phyloP scores from a whole-genome alignment of 1,140 invertebrate genomes.

The Hycleus phaleratus region DNA sequence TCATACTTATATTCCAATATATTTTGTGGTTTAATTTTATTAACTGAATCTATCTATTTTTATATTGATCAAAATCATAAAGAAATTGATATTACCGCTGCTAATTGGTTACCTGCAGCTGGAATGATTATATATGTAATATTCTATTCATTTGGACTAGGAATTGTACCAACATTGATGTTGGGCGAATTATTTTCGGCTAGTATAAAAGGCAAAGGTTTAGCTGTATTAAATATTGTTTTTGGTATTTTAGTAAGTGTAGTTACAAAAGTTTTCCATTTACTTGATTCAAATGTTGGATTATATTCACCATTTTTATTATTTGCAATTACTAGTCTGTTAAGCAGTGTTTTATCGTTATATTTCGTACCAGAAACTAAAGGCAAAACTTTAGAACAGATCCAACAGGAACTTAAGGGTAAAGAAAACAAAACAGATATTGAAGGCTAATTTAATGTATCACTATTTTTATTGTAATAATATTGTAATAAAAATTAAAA shows the following conservation, averaged over 20 bases:
- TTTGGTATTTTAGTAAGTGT: constrained; percentile 28
- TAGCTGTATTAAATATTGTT: constrained; percentile 21
- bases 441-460: too few relatives aligned
- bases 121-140: constrained; percentile 30
- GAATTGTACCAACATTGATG: constrained; percentile 31
- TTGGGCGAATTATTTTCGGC: constrained; percentile 37
- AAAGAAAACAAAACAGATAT: not conserved
- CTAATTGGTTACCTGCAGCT: constrained; percentile 30
- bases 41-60: constrained; percentile 48
- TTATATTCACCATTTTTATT: constrained; percentile 69
- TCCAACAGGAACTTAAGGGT: constrained; percentile 64
- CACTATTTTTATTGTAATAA: too few relatives aligned
- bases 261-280: constrained; percentile 37
- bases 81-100: constrained; percentile 29
- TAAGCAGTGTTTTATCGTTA: constrained; percentile 69
- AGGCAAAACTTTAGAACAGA: constrained; percentile 82
- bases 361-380: constrained; percentile 83
- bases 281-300: constrained; percentile 49
- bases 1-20: constrained; percentile 31
- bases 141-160: constrained; percentile 32
- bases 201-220: constrained; percentile 31
- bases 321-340: constrained; percentile 62
- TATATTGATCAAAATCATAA: constrained; percentile 14
- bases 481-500: too few relatives aligned
- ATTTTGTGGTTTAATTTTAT: constrained; percentile 39